A percentile compares a stretch with the other conserved stretches of the same genome.
Conservation (phyloP, 2,113 vertebrate species). For the Conger conger region DNA sequence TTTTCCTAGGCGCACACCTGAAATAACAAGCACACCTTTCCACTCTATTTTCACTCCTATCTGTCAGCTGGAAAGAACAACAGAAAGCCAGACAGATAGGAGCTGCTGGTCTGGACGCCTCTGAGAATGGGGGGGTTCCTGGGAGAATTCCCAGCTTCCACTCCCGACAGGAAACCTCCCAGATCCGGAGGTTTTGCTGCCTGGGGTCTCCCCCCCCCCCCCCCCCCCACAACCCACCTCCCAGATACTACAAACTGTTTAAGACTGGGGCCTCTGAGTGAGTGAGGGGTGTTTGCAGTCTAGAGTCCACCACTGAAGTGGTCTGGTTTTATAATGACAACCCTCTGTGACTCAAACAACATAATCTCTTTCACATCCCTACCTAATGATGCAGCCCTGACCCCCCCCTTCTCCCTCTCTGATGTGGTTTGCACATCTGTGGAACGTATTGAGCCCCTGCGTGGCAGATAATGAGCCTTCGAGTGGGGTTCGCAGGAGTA, state of each 20-base stretch:
- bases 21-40: constrained; percentile 45
- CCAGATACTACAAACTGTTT: not conserved
- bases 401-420: not conserved
- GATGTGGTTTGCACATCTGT: not conserved
- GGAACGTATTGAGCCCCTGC: not conserved
- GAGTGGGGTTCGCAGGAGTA: not conserved
- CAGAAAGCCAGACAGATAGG: not conserved
- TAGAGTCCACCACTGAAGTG: not conserved
- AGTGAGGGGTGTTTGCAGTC: not conserved
- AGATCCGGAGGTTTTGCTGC: constrained; percentile 29
- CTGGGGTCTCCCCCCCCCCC: constrained; percentile 5
- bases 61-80: constrained; percentile 47
- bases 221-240: not conserved
- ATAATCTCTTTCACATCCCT: not conserved
- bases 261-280: not conserved
- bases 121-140: not conserved
- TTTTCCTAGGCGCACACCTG: constrained; percentile 45
- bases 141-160: not conserved
- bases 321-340: constrained; percentile 2
- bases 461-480: not conserved
- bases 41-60: constrained; percentile 11
- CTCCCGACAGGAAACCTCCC: constrained; percentile 42
- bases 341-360: not conserved
- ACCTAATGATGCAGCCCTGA: not conserved
- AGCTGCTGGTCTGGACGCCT: constrained; percentile 50